Evolutionary conservation across 2,888 invertebrate genomes (phyloP).

Genomic region (Drosophila eohydei): DNA sequence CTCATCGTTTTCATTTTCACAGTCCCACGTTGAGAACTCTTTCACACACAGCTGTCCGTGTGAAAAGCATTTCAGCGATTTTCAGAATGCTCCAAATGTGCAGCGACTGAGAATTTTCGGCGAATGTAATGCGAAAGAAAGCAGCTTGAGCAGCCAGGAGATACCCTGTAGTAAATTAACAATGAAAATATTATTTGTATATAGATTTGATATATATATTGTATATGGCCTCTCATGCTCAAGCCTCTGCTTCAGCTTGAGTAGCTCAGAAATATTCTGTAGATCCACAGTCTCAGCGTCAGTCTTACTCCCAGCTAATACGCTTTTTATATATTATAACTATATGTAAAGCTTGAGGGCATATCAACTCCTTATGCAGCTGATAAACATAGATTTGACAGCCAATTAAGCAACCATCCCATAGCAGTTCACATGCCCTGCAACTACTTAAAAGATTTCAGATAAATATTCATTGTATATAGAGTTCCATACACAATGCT

Average conservation of each 20-base stretch:
- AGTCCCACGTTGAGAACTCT: constrained; percentile 69
- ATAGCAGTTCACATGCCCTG: not conserved
- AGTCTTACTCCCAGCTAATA: too few species aligned
- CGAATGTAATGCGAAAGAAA: constrained; percentile 52
- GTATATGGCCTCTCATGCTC: too few species aligned
- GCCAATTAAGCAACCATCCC: not conserved
- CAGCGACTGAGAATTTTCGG: constrained; percentile 67
- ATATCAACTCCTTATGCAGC: too few species aligned
- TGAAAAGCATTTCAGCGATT: constrained; percentile 79
- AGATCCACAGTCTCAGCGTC: too few species aligned
- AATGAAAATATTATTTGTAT: too few species aligned
- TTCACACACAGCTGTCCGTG: constrained; percentile 79
- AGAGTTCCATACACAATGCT: not conserved
- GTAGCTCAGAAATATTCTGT: too few species aligned
- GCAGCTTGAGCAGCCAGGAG: not conserved
- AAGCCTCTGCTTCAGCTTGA: too few species aligned
- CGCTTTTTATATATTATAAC: too few species aligned
- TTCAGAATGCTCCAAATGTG: constrained; percentile 57
- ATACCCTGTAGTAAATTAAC: constrained; percentile 16
- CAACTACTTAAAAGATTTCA: constrained; percentile 1
- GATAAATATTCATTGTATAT: constrained; percentile 4
- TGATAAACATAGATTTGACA: not conserved
- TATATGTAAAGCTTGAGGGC: too few species aligned
- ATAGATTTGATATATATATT: too few species aligned
- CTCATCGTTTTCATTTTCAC: constrained; percentile 49